A percentile compares a stretch with the other conserved stretches of the same genome.
phyloP scores from a whole-genome alignment of 2,797 vertebrate genomes.

The Cetoscarus ocellatus region DNA sequence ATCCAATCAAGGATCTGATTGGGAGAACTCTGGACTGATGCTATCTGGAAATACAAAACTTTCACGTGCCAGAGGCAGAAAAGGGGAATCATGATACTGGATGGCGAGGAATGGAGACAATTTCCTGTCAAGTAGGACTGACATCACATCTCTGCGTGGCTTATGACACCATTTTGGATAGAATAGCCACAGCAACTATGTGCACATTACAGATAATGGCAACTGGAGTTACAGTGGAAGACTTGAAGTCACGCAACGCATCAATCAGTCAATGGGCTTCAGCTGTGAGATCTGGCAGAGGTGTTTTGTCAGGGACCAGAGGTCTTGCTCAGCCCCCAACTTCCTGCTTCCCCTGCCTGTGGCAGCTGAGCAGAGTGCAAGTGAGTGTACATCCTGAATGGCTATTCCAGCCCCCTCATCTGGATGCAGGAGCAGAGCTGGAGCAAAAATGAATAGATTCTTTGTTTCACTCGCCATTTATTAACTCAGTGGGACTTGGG shows the following conservation, averaged over 20 bases:
- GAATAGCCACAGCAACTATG: slow-evolving; percentile 12
- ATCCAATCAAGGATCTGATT: slow-evolving; percentile 45
- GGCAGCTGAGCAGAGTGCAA: slow-evolving; percentile 66
- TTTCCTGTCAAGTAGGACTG: slow-evolving; percentile 60
- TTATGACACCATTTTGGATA: slow-evolving; percentile 44
- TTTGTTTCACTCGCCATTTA: slow-evolving; percentile 75
- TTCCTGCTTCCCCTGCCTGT: slow-evolving; percentile 71
- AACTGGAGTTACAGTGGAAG: slow-evolving; percentile 23
- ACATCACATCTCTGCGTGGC: slow-evolving; percentile 32
- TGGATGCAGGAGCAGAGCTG: slow-evolving; percentile 72
- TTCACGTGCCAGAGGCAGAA: slow-evolving; percentile 30
- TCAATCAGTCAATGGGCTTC: slow-evolving; percentile 65
- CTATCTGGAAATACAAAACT: slow-evolving; percentile 24
- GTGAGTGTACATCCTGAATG: slow-evolving; percentile 73
- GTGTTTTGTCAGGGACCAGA: slow-evolving; percentile 65
- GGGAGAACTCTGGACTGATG: slow-evolving; percentile 31
- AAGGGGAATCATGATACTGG: slow-evolving; percentile 8
- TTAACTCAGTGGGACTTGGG: slow-evolving; percentile 69
- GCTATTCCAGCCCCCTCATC: slow-evolving; percentile 75
- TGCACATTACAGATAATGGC: slow-evolving; percentile 56
- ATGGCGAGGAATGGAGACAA: slow-evolving; percentile 44
- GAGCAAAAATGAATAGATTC: slow-evolving; percentile 77
- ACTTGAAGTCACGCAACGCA: slow-evolving; percentile 56
- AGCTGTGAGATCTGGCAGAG: slow-evolving; percentile 71
- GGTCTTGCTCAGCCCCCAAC: slow-evolving; percentile 61